Percentiles rank a stretch among this genome's conserved stretches.
phyloP scores from a whole-genome alignment of 2,113 vertebrate genomes.

The Peromyscus californicus region DNA sequence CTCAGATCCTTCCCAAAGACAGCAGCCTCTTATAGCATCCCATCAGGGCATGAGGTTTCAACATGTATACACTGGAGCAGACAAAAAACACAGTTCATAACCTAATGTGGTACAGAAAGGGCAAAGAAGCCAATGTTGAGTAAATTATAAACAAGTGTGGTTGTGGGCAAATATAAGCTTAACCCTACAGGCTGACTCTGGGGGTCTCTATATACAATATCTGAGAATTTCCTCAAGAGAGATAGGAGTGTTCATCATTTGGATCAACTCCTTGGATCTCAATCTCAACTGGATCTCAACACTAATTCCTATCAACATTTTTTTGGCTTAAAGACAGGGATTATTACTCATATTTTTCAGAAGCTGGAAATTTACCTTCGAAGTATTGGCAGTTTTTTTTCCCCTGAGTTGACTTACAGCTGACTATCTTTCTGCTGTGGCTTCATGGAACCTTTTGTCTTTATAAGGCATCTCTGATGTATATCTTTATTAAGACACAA shows the following conservation, averaged over 20 bases:
- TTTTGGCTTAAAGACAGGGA: not conserved
- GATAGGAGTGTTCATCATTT: not conserved
- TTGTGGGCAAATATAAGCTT: not conserved
- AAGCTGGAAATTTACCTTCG: not conserved
- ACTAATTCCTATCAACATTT: not conserved
- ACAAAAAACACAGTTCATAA: not conserved
- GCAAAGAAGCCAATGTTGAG: not conserved
- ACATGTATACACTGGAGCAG: too few relatives aligned
- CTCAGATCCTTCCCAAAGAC: not conserved
- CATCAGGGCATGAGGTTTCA: not conserved
- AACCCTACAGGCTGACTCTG: not conserved
- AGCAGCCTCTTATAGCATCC: not conserved
- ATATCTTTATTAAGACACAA: not conserved
- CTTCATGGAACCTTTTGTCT: not conserved
- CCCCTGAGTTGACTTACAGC: not conserved
- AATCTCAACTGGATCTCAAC: not conserved
- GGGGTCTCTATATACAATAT: not conserved
- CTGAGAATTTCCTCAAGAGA: not conserved
- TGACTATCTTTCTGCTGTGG: not conserved
- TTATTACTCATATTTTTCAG: not conserved
- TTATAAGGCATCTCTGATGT: not conserved
- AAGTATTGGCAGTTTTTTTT: not conserved
- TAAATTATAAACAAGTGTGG: not conserved
- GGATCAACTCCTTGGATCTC: not conserved
- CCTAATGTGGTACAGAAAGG: not conserved